These are phyloP conservation scores for Caenorhabditis sulstoni DNA, from an alignment of 2,888 invertebrate genomes.

Conservation along the genomic window DNA sequence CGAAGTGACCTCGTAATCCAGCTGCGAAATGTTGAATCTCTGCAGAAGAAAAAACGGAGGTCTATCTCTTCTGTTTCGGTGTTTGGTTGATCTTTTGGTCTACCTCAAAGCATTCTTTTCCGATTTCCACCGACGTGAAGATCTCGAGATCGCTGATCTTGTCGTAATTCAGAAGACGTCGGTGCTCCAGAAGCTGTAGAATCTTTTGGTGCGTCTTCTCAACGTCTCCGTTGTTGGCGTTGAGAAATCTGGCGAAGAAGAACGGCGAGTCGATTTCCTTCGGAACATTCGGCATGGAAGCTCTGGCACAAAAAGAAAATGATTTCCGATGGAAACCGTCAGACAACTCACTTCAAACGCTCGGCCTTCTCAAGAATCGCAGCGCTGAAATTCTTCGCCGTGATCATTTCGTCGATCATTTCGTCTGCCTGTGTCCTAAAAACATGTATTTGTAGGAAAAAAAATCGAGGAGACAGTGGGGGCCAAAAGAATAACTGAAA, in stretches of 20 bases:
- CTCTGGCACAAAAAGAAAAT: slow-evolving; percentile 19
- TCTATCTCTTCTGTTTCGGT: background rate
- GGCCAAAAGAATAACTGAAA: background rate
- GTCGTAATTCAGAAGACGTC: slow-evolving; percentile 65
- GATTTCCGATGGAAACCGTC: background rate
- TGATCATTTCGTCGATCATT: slow-evolving; percentile 62
- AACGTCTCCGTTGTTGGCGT: slow-evolving; percentile 71
- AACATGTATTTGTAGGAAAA: slow-evolving; percentile 21
- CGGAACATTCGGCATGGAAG: slow-evolving; percentile 30
- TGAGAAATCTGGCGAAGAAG: slow-evolving; percentile 72
- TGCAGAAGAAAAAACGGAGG: slow-evolving; percentile 50
- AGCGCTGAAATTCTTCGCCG: slow-evolving; percentile 56
- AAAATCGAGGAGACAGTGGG: slow-evolving; percentile 17
- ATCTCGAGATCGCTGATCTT: slow-evolving; percentile 65
- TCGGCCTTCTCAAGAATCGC: slow-evolving; percentile 66
- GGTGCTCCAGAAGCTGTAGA: slow-evolving; percentile 43
- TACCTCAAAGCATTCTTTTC: slow-evolving; percentile 71
- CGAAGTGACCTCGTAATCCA: slow-evolving; percentile 68
- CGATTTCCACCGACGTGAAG: slow-evolving; percentile 65
- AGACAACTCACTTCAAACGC: slow-evolving; percentile 58
- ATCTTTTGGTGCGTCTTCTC: slow-evolving; percentile 54
- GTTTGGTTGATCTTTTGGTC: background rate
- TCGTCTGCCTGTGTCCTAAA: slow-evolving; percentile 7
- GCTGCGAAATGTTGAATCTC: slow-evolving; percentile 74
- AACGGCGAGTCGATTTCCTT: slow-evolving; percentile 67